These are phyloP conservation scores for Podarcis siculus DNA, from an alignment of 2,797 vertebrate genomes.

Conservation along the genomic window DNA sequence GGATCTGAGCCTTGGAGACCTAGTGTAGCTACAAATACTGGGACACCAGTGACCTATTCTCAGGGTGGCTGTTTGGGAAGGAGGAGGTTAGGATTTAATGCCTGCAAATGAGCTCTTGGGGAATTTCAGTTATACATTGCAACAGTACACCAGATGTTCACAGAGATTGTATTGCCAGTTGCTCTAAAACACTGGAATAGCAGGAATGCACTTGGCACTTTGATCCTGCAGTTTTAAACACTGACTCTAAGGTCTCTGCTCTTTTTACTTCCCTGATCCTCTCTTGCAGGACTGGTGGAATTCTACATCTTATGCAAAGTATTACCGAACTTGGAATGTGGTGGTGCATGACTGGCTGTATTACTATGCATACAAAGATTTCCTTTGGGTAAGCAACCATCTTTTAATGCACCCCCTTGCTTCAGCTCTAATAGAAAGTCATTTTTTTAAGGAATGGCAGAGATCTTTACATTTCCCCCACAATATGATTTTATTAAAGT, in stretches of 20 bases:
- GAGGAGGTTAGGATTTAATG: no score
- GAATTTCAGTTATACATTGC: no score
- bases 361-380: slow-evolving; percentile 93
- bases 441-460: background rate
- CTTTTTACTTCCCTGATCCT: background rate
- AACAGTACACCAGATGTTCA: no score
- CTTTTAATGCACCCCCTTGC: background rate
- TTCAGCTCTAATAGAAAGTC: background rate
- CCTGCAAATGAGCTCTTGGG: no score
- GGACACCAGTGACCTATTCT: no score
- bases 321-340: slow-evolving; percentile 97
- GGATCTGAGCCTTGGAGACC: background rate
- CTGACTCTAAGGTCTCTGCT: background rate
- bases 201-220: no score
- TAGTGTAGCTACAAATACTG: background rate
- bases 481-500: no score
- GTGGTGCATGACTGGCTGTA: slow-evolving; percentile 98
- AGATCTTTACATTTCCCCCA: background rate
- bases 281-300: slow-evolving; percentile 96
- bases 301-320: slow-evolving; percentile 96
- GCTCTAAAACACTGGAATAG: no score
- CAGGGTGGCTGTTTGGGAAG: no score
- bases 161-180: no score
- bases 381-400: slow-evolving; percentile 86
- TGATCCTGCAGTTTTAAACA: no score